Conservation (phyloP, 2,113 vertebrate genomes). For the Odocoileus virginianus region DNA sequence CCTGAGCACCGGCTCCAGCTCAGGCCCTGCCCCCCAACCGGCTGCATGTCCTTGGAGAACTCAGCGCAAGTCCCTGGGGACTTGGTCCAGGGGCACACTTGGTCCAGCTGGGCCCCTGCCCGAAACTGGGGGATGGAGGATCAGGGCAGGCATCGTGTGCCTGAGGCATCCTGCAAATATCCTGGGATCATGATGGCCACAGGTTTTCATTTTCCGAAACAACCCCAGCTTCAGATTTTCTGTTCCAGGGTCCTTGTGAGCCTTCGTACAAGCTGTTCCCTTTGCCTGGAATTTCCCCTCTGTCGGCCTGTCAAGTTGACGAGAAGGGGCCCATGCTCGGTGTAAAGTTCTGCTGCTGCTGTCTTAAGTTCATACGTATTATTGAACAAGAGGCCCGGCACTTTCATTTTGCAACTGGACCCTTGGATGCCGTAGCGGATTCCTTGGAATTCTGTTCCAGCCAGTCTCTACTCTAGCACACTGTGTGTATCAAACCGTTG, state of each 20-base stretch:
- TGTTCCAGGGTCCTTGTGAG: not conserved
- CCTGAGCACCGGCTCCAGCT: rapidly evolving
- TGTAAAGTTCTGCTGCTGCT: not conserved
- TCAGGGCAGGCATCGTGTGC: not conserved
- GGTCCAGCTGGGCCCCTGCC: not conserved
- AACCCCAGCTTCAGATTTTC: not conserved
- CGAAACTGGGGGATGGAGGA: not conserved
- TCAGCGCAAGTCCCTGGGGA: not conserved
- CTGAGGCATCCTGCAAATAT: not conserved
- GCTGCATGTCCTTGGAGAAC: not conserved
- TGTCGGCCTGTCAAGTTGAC: constrained; percentile 6
- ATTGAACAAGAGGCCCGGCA: not conserved
- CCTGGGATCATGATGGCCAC: not conserved
- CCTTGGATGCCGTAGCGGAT: not conserved
- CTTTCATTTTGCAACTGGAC: not conserved
- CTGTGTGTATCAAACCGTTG: rapidly evolving
- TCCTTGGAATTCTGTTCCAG: not conserved
- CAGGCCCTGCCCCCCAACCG: not conserved
- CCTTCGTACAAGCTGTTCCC: not conserved
- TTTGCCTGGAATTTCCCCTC: not conserved
- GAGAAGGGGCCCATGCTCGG: rapidly evolving
- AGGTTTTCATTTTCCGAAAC: not conserved
- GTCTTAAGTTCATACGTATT: not conserved
- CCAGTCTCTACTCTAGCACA: rapidly evolving
- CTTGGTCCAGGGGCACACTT: not conserved